Evolutionary conservation across 1,140 invertebrate species (phyloP).

Genomic region (Bombus soroeensis): DNA sequence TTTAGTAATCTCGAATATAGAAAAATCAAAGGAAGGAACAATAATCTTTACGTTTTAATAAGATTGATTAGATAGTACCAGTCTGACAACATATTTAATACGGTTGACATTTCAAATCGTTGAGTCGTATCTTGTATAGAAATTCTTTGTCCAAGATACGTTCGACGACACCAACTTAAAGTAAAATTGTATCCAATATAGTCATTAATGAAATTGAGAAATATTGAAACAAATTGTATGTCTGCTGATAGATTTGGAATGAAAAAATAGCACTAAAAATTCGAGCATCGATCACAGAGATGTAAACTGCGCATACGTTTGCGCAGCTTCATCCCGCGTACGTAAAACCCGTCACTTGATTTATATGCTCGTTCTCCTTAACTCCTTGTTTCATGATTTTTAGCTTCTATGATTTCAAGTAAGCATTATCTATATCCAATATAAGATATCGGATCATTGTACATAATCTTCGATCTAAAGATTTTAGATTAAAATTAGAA

Average conservation of each 20-base stretch:
- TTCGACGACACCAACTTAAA: neutral
- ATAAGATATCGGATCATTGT: neutral
- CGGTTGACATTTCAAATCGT: neutral
- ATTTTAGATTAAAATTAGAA: neutral
- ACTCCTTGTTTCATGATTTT: slow-evolving; percentile 5
- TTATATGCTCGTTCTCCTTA: slow-evolving; percentile 25
- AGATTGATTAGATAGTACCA: neutral
- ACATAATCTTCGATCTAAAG: neutral
- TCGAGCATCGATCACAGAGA: slow-evolving; percentile 13
- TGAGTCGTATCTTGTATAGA: neutral
- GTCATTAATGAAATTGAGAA: neutral
- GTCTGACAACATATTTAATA: neutral
- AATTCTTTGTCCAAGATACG: neutral
- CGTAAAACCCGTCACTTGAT: slow-evolving; percentile 7
- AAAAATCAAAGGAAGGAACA: neutral
- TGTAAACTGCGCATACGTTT: neutral
- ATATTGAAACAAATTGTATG: neutral
- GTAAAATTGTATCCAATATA: neutral
- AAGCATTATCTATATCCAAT: neutral
- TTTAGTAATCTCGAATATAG: no score
- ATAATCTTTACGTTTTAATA: neutral
- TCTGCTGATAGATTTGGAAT: no score
- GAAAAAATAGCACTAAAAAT: neutral
- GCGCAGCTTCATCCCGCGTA: neutral
- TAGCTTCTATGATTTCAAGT: neutral